phyloP scores from a whole-genome alignment of 2,113 vertebrate species.

The Hemiprocne comata region DNA sequence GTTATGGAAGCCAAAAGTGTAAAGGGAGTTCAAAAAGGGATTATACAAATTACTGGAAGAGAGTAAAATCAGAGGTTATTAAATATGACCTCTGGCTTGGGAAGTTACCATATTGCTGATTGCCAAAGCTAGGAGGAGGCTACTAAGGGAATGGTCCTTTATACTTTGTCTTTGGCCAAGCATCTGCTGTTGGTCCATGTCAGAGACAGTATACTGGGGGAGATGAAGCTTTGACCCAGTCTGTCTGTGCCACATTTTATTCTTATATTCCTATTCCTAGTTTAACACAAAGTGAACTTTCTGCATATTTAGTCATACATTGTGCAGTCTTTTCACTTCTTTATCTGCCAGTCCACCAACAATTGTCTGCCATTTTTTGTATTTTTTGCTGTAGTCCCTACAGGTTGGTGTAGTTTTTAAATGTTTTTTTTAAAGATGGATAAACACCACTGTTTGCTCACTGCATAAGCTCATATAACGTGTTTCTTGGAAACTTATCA shows the following conservation, averaged over 20 bases:
- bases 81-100: background rate
- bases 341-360: background rate
- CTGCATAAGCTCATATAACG: background rate
- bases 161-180: background rate
- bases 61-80: slow-evolving; percentile 10
- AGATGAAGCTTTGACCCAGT: background rate
- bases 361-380: background rate
- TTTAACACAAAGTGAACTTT: background rate
- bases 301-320: background rate
- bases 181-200: background rate
- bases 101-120: background rate
- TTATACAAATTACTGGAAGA: slow-evolving; percentile 23
- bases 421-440: background rate
- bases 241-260: background rate
- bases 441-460: background rate
- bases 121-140: background rate
- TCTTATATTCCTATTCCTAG: background rate
- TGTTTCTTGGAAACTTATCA: background rate
- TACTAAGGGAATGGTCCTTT: background rate
- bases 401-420: background rate
- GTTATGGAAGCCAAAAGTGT: slow-evolving; percentile 28
- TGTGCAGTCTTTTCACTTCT: background rate
- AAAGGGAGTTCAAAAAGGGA: slow-evolving; percentile 44
- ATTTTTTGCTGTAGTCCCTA: background rate
- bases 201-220: background rate